Evolutionary conservation across 1,140 invertebrate genomes (phyloP).

Genomic region (Atta texana): DNA sequence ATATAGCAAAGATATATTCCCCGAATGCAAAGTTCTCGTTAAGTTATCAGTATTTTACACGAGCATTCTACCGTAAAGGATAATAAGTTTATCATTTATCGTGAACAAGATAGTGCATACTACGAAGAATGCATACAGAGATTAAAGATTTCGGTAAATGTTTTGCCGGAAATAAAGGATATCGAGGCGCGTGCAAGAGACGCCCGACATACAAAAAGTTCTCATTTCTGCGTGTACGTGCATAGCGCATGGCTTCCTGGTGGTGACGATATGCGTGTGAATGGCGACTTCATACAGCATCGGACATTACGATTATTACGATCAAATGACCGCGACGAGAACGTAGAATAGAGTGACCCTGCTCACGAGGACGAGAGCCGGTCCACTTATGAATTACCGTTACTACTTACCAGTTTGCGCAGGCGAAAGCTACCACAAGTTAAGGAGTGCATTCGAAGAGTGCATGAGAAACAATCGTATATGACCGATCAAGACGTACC

Average conservation of each 20-base stretch:
- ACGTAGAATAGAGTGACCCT: slow-evolving; percentile 14
- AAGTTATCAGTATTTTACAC: slow-evolving; percentile 13
- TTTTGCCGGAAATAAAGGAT: background rate
- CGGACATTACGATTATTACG: slow-evolving; percentile 65
- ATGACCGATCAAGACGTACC: background rate
- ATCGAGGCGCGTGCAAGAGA: background rate
- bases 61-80: background rate
- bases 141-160: background rate
- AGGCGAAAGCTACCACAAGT: slow-evolving; percentile 34
- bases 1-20: background rate
- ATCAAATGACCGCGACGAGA: slow-evolving; percentile 64
- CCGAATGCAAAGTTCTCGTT: background rate
- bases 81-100: slow-evolving; percentile 36
- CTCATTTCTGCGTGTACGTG: slow-evolving; percentile 1
- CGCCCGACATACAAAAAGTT: background rate
- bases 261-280: slow-evolving; percentile 56
- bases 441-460: background rate
- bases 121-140: background rate
- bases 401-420: slow-evolving; percentile 49
- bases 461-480: background rate
- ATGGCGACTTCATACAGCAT: slow-evolving; percentile 39
- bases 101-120: background rate
- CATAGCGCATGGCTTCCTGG: slow-evolving; percentile 69
- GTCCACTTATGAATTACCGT: slow-evolving; percentile 63
- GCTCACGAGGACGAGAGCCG: slow-evolving; percentile 34